Evolutionary conservation across 2,888 invertebrate species (phyloP), one percentile per base, ranked within the genome.

Genomic region (Micoletzkya japonica): DNA sequence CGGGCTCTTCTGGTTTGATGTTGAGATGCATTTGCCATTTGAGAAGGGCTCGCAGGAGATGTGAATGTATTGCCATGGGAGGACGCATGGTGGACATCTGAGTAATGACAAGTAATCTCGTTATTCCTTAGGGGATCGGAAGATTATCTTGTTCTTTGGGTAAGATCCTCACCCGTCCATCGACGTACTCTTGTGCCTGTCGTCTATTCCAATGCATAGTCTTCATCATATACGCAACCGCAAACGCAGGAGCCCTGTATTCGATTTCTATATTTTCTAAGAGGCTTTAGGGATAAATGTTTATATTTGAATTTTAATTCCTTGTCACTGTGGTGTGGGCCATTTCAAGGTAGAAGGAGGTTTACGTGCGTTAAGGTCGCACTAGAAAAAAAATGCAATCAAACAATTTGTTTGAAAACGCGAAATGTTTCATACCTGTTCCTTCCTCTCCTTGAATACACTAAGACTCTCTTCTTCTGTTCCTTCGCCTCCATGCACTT

Each of bases 31-130:
- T 2, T 50, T 63, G 63, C 63, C 63, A 63, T 32, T 50, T 30
- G 1, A 63, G 50, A 10, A 63, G 50, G 4, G 63, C 63, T 4
- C 63, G 63, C n/a, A 63, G 44, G 50, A 63, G 63, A 50, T 63
- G 50, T 2, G 39, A 26, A n/a, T 50, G 34, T 7, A 63, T 63
- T 10, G 44, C 49, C n/a, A 63, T 50, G 49, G 44, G 32, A 20
- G 63, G 63, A 7, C 63, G 49, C 63, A 63, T 63, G 6, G 63
- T 63, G 14, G 32, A 32, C 50, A 49, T 50, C 63, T 63, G 7
- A 49, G 30, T 20, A 26, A 20, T 7, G 14, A 28, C 30, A n/a
- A n/a, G n/a, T n/a, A n/a, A n/a, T n/a, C n/a, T n/a, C n/a, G n/a
- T n/a, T n/a, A n/a, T n/a, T n/a, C n/a, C n/a, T n/a, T n/a, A n/a